Percentiles rank a stretch among this genome's conserved stretches.
phyloP scores from a whole-genome alignment of 1,140 invertebrate genomes.

The Drosophila littoralis region DNA sequence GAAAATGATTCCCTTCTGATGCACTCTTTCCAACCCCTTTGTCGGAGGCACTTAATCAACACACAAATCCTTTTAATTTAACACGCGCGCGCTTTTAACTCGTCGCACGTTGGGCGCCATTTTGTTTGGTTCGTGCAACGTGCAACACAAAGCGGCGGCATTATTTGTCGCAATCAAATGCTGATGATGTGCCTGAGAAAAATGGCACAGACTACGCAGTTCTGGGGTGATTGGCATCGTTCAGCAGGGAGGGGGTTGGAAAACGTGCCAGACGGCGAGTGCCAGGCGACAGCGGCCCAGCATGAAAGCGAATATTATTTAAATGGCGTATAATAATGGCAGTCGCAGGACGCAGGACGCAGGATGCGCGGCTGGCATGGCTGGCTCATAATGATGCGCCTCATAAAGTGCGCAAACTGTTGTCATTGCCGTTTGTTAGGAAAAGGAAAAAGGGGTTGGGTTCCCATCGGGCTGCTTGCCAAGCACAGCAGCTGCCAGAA shows the following conservation, averaged over 20 bases:
- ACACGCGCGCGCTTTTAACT: slow-evolving; percentile 55
- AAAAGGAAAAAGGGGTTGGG: slow-evolving; percentile 27
- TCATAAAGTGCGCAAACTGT: slow-evolving; percentile 82
- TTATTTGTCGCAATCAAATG: slow-evolving; percentile 84
- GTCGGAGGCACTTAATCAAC: slow-evolving; percentile 69
- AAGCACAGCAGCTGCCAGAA: slow-evolving; percentile 27
- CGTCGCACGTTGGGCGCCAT: slow-evolving; percentile 55
- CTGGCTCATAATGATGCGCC: slow-evolving; percentile 80
- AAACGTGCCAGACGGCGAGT: slow-evolving; percentile 58
- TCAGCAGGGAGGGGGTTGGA: slow-evolving; percentile 41
- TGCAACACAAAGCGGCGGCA: slow-evolving; percentile 80
- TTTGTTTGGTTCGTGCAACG: slow-evolving; percentile 32
- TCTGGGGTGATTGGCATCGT: slow-evolving; percentile 23
- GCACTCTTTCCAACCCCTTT: slow-evolving; percentile 25
- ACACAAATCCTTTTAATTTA: slow-evolving; percentile 81
- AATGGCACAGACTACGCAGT: slow-evolving; percentile 48
- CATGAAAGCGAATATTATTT: slow-evolving; percentile 82
- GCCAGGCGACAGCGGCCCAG: slow-evolving; percentile 65
- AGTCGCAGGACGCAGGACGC: slow-evolving; percentile 49
- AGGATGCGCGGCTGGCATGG: slow-evolving; percentile 31
- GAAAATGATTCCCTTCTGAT: neutral
- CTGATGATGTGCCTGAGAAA: slow-evolving; percentile 80
- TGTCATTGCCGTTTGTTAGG: slow-evolving; percentile 59
- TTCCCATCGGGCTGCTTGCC: slow-evolving; percentile 36
- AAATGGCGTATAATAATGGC: slow-evolving; percentile 84